Evolutionary conservation across 2,113 vertebrate species (phyloP).

Genomic region (Dasyornis broadbenti): DNA sequence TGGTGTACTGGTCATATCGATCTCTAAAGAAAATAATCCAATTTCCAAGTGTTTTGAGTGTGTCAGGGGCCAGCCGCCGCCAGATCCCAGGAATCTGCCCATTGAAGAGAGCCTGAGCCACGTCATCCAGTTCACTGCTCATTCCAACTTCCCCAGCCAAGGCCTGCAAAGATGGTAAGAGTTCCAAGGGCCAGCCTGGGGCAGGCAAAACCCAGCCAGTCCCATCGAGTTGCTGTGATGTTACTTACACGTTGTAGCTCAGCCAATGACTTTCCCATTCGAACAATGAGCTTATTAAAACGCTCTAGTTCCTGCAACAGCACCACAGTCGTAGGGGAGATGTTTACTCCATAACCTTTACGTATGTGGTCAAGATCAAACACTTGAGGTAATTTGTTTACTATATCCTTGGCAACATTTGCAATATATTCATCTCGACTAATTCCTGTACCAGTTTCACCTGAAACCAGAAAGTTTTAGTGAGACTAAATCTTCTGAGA

Average conservation of each 20-base stretch:
- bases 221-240: rapidly evolving
- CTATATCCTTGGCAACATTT: conserved; percentile 88
- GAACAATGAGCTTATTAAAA: conserved; percentile 83
- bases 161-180: conserved; percentile 66
- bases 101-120: conserved; percentile 86
- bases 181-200: neutral
- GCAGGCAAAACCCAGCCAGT: neutral
- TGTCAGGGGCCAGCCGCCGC: conserved; percentile 89
- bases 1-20: conserved; percentile 83
- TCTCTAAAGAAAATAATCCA: conserved; percentile 90
- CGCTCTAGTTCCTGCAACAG: conserved; percentile 92
- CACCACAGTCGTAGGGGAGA: conserved; percentile 85
- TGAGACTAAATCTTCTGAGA: neutral
- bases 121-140: conserved; percentile 91
- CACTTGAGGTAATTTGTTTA: conserved; percentile 81
- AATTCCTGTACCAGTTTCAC: conserved; percentile 80
- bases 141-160: conserved; percentile 93
- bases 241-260: conserved; percentile 83
- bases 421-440: conserved; percentile 87
- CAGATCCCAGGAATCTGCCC: conserved; percentile 89
- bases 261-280: conserved; percentile 82
- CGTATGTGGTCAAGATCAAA: conserved; percentile 84
- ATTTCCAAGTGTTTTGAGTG: conserved; percentile 88
- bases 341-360: conserved; percentile 71
- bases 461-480: conserved; percentile 54